A percentile compares a stretch with the other conserved stretches of the same genome.
Evolutionary conservation across 2,888 invertebrate species (phyloP).

Genomic region (Xanthorhoe spadicearia): DNA sequence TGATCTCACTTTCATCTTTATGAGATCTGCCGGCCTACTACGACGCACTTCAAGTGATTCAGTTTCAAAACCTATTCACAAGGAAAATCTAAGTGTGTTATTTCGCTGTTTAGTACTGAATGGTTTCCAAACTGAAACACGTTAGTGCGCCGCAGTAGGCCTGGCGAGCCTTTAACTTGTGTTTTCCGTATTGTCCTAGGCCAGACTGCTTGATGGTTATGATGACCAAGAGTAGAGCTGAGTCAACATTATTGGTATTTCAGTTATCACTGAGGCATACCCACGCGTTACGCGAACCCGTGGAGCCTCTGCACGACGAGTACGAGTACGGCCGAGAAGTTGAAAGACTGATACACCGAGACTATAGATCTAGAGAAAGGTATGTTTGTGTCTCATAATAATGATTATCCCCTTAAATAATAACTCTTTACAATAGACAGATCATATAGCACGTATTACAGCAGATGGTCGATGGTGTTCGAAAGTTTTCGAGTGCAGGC

Average conservation of each 20-base stretch:
- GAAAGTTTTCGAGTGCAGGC: too few relatives aligned
- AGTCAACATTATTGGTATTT: conserved; percentile 45
- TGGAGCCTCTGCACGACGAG: conserved; percentile 84
- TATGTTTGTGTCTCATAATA: conserved; percentile 43
- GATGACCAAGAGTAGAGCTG: conserved; percentile 37
- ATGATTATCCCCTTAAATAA: neutral
- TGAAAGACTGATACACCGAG: conserved; percentile 85
- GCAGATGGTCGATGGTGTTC: too few relatives aligned
- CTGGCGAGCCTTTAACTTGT: conserved; percentile 30
- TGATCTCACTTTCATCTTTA: conserved; percentile 21
- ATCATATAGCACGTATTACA: too few relatives aligned
- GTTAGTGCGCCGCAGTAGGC: conserved; percentile 2
- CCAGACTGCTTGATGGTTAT: conserved; percentile 38
- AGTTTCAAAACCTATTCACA: conserved; percentile 11
- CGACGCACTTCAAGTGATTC: conserved; percentile 7
- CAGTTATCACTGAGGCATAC: conserved; percentile 81
- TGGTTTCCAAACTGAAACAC: conserved; percentile 6
- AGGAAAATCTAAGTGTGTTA: neutral
- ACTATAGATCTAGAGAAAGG: conserved; percentile 85
- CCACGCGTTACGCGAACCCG: conserved; percentile 78
- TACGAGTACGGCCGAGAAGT: conserved; percentile 83
- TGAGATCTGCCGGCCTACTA: conserved; percentile 22
- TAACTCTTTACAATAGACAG: neutral
- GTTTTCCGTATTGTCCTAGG: conserved; percentile 37
- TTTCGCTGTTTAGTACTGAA: neutral